phyloP scores from a whole-genome alignment of 2,113 vertebrate species.

The Lontra canadensis region DNA sequence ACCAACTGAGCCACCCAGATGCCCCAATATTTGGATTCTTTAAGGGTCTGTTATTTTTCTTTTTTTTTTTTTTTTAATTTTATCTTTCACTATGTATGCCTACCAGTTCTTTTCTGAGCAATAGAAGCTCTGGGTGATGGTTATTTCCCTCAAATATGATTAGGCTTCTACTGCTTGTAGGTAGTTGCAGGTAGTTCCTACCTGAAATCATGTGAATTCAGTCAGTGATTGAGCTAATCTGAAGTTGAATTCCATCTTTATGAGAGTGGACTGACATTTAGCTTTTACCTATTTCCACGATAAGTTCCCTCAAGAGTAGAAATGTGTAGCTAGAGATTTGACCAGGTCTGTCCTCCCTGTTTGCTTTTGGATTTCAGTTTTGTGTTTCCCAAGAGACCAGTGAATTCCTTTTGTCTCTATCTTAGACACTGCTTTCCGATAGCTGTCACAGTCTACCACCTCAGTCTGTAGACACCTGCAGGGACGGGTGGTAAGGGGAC shows the following conservation, averaged over 20 bases:
- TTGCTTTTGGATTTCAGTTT: background rate
- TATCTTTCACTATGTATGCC: background rate
- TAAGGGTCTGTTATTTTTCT: background rate
- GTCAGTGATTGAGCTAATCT: background rate
- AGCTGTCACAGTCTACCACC: background rate
- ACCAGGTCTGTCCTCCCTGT: background rate
- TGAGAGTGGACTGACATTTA: background rate
- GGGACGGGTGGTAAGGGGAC: accelerated
- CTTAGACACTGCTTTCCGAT: background rate
- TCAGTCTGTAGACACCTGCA: accelerated
- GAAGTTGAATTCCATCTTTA: background rate
- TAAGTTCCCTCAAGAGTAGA: background rate
- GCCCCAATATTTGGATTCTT: background rate
- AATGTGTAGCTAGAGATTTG: background rate
- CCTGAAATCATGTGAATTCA: background rate
- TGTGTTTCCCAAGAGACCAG: background rate
- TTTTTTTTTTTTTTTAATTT: background rate
- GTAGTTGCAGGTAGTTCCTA: background rate
- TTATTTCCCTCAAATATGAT: background rate
- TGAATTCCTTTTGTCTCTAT: background rate
- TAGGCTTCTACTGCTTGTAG: background rate
- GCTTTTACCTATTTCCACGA: background rate
- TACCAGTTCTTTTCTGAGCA: background rate
- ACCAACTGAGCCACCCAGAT: background rate
- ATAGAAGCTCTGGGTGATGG: background rate